Percentiles rank a stretch among this genome's conserved stretches.
Conservation (phyloP, 1,140 invertebrate genomes). For the Lucilia cuprina region DNA sequence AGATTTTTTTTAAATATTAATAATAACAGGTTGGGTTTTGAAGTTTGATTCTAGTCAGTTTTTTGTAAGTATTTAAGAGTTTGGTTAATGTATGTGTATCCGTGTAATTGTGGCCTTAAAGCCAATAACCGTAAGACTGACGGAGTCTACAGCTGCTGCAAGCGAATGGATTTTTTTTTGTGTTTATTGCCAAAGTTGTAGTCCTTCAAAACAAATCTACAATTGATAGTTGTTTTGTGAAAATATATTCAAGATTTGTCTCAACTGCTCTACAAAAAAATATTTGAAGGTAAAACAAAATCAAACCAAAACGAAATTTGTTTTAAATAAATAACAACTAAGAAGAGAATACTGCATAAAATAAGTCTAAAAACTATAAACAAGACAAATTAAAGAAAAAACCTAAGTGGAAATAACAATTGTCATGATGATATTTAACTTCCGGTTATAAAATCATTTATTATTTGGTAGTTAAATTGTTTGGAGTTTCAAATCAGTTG, state of each 20-base stretch:
- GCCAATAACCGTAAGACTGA: not conserved
- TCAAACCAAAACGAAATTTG: not conserved
- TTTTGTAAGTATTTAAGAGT: not conserved
- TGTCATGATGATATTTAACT: not conserved
- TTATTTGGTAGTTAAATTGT: not conserved
- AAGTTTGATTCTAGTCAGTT: not conserved
- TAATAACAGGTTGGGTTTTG: not conserved
- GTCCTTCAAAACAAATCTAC: slow-evolving; percentile 2
- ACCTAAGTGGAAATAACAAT: not conserved
- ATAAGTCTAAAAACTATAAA: not conserved
- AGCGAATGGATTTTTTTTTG: not conserved
- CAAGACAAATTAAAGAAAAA: not conserved
- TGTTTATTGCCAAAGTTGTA: not conserved
- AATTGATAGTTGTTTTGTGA: slow-evolving; percentile 7
- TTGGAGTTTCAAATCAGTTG: not conserved
- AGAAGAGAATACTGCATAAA: not conserved
- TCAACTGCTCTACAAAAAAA: not conserved
- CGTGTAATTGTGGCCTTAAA: not conserved
- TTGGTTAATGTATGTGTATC: not conserved
- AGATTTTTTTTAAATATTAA: not conserved
- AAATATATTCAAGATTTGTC: not conserved
- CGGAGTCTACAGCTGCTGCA: not conserved
- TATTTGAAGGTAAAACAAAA: slow-evolving; percentile 4
- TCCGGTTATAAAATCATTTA: not conserved
- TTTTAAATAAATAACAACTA: not conserved